Evolutionary conservation across 2,797 vertebrate species (phyloP).

Genomic region (Caiman crocodilus): DNA sequence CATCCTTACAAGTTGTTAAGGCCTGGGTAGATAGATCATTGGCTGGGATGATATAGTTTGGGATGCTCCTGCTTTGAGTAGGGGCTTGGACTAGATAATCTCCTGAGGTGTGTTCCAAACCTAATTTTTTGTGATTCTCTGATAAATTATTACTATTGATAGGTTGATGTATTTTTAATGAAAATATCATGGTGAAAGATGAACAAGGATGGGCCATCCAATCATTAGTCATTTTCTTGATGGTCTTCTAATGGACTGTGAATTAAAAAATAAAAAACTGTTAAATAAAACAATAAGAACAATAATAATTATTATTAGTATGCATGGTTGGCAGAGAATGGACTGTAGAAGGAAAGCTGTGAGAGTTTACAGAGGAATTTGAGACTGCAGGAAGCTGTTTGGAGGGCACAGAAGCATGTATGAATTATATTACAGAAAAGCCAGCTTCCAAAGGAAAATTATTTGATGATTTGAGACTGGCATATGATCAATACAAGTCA

Average conservation of each 20-base stretch:
- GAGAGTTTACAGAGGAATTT: conserved; percentile 29
- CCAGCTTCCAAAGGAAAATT: not conserved
- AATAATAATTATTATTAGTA: not conserved
- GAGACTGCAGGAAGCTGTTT: not conserved
- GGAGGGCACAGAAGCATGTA: not conserved
- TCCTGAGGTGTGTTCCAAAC: too few species aligned
- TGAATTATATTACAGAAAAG: conserved; percentile 5
- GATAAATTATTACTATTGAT: conserved; percentile 1
- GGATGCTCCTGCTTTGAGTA: too few species aligned
- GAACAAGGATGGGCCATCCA: conserved; percentile 24
- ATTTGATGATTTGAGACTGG: conserved; percentile 12
- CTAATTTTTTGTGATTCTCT: not conserved
- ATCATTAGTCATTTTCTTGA: conserved; percentile 29
- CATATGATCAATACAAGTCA: conserved; percentile 10
- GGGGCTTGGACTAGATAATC: too few species aligned
- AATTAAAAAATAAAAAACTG: conserved; percentile 17
- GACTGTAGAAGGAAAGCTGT: conserved; percentile 26
- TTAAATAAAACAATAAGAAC: not conserved
- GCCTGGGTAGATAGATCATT: too few species aligned
- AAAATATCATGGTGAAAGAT: not conserved
- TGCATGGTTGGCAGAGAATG: not conserved
- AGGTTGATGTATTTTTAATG: not conserved
- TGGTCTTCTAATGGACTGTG: not conserved
- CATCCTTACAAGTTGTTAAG: too few species aligned
- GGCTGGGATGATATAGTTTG: too few species aligned